Conservation (phyloP, 2,888 invertebrate genomes). For the Drosophila dives region DNA sequence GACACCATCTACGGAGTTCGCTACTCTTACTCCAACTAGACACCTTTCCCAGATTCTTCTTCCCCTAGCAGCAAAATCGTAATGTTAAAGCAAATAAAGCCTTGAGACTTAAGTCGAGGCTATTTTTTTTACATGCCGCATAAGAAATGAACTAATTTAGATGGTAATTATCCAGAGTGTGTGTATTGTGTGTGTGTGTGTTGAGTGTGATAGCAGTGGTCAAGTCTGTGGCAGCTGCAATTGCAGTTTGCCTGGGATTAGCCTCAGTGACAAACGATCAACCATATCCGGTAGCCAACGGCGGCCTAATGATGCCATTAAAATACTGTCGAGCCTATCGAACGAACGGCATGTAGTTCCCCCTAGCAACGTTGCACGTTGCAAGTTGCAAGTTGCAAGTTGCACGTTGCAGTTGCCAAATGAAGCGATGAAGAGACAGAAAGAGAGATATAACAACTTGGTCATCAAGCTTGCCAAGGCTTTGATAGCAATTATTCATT, state of each 20-base stretch:
- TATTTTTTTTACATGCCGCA: slow-evolving; percentile 12
- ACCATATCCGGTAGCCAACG: slow-evolving; percentile 75
- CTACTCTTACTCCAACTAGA: slow-evolving; percentile 44
- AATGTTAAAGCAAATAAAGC: slow-evolving; percentile 49
- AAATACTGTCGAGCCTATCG: slow-evolving; percentile 57
- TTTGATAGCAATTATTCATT: not conserved
- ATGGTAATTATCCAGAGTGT: slow-evolving; percentile 64
- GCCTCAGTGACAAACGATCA: slow-evolving; percentile 74
- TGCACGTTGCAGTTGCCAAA: slow-evolving; percentile 1
- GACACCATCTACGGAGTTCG: slow-evolving; percentile 70
- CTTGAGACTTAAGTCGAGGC: not conserved
- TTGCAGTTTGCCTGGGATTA: slow-evolving; percentile 49
- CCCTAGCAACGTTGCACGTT: not conserved
- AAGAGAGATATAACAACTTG: slow-evolving; percentile 1
- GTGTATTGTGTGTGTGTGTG: not conserved
- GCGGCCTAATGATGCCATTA: slow-evolving; percentile 75
- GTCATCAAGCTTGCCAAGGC: slow-evolving; percentile 21
- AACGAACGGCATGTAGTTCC: slow-evolving; percentile 27
- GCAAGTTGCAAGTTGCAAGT: not conserved
- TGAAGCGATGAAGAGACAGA: not conserved
- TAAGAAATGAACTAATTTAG: slow-evolving; percentile 76
- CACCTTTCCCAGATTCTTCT: not conserved
- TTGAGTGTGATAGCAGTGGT: not conserved
- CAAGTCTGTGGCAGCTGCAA: slow-evolving; percentile 9
- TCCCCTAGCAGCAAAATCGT: slow-evolving; percentile 54